phyloP scores from a whole-genome alignment of 2,888 invertebrate species.

The Aphidoletes aphidimyza region DNA sequence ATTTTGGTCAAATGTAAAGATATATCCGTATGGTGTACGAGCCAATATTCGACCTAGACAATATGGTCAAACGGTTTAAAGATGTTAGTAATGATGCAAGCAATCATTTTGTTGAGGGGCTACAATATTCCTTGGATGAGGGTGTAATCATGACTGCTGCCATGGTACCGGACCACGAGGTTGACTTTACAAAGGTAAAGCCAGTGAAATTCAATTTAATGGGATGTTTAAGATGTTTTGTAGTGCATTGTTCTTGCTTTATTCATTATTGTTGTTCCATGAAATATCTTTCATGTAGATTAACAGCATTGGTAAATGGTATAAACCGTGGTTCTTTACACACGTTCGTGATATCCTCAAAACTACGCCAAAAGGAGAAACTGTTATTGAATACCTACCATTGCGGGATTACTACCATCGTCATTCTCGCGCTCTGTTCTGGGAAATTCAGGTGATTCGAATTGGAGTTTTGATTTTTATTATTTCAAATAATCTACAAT shows the following conservation, averaged over 20 bases:
- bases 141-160: conserved; percentile 83
- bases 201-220: too few relatives aligned
- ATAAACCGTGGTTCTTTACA: conserved; percentile 86
- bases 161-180: conserved; percentile 72
- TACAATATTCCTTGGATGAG: conserved; percentile 73
- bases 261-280: too few relatives aligned
- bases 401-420: conserved; percentile 84
- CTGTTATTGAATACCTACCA: conserved; percentile 75
- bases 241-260: too few relatives aligned
- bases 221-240: too few relatives aligned
- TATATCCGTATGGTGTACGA: conserved; percentile 76
- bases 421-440: conserved; percentile 82
- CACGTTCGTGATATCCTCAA: conserved; percentile 73
- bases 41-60: conserved; percentile 70
- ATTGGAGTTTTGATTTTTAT: too few relatives aligned
- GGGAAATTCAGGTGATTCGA: conserved; percentile 76
- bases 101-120: conserved; percentile 79
- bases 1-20: conserved; percentile 61
- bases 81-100: conserved; percentile 68
- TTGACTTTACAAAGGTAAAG: conserved; percentile 17
- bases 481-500: too few relatives aligned
- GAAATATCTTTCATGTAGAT: conserved; percentile 66
- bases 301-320: conserved; percentile 80
- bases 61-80: conserved; percentile 68
- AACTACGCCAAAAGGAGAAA: conserved; percentile 59